These are phyloP conservation scores for Leguminivora glycinivorella DNA, from an alignment of 1,140 invertebrate species.

Conservation along the genomic window DNA sequence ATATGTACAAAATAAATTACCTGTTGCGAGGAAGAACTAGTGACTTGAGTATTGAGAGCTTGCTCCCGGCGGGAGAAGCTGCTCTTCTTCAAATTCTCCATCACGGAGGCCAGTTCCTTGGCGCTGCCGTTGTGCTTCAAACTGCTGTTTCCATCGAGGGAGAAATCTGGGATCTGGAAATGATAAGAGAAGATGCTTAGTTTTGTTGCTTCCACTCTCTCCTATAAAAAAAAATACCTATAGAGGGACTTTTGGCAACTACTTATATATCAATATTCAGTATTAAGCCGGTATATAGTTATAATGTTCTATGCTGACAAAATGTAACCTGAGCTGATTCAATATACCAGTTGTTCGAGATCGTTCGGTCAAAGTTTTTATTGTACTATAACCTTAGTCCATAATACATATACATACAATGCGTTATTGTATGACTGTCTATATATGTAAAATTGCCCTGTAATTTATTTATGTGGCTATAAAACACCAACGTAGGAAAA, in stretches of 20 bases:
- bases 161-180: slow-evolving; percentile 70
- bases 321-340: too few relatives aligned
- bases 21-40: slow-evolving; percentile 75
- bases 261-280: too few relatives aligned
- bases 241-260: neutral
- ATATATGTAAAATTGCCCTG: too few relatives aligned
- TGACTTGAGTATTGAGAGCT: slow-evolving; percentile 73
- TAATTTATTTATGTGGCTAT: too few relatives aligned
- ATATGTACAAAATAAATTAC: slow-evolving; percentile 40
- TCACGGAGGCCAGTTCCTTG: slow-evolving; percentile 73
- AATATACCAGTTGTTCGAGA: too few relatives aligned
- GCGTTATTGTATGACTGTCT: too few relatives aligned
- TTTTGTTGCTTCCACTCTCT: neutral
- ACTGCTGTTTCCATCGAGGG: slow-evolving; percentile 68
- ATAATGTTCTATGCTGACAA: too few relatives aligned
- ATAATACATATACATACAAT: too few relatives aligned
- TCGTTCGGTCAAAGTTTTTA: too few relatives aligned
- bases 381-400: too few relatives aligned
- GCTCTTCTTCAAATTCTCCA: slow-evolving; percentile 76
- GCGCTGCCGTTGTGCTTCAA: slow-evolving; percentile 73
- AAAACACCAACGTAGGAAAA: too few relatives aligned
- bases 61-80: slow-evolving; percentile 70
- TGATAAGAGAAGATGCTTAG: neutral
- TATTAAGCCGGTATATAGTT: too few relatives aligned
- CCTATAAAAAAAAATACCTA: neutral